Evolutionary conservation across 1,140 invertebrate genomes (phyloP), one percentile per base, ranked within the genome.

Genomic region (Gryon sp.): DNA sequence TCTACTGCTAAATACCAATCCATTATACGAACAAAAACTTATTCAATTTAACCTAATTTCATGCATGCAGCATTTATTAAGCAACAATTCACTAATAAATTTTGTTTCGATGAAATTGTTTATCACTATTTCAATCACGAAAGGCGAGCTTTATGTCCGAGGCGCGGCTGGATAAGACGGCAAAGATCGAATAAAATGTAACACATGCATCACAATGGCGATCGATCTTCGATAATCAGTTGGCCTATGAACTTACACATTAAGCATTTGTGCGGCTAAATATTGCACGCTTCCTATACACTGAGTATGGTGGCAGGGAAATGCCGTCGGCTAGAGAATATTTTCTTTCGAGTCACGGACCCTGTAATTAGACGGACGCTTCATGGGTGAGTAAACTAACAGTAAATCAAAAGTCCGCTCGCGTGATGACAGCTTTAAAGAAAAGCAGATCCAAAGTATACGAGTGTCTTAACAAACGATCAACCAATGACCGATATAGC

Each of bases 361-460:
- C 82, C 81, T 79, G 81, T 78, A 84, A 87, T 86, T 86, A 84
- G 83, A 86, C 80, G 80, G 75, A 85, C 82, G 79, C 79, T 80
- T 79, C 82, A 83, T 84, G 84, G 82, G 82, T 85, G 83, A 85
- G 80, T 84, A 82, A 84, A 84, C 78, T 73, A 69, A 77, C 79
- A 57, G 80, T 86, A 86, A 86, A 86, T 86, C 83, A 85, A 76
- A 46, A 26, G n/a, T 34, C 68, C 66, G 76, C 46, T 84, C 74
- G 80, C 78, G 78, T 77, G 82, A 83, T 80, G 82, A 84, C 78
- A 50, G 82, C 78, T 65, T 48, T 45, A 62, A n/a, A 66, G 53
- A 68, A 48, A 46, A 57, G 28, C 52, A 48, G 46, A 32, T 60
- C 63, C 63, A n/a, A 57, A 57, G 63, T 59, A 69, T 50, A 52